These are phyloP conservation scores for Notiomystis cincta DNA, from an alignment of 2,113 vertebrate species.

Conservation along the genomic window DNA sequence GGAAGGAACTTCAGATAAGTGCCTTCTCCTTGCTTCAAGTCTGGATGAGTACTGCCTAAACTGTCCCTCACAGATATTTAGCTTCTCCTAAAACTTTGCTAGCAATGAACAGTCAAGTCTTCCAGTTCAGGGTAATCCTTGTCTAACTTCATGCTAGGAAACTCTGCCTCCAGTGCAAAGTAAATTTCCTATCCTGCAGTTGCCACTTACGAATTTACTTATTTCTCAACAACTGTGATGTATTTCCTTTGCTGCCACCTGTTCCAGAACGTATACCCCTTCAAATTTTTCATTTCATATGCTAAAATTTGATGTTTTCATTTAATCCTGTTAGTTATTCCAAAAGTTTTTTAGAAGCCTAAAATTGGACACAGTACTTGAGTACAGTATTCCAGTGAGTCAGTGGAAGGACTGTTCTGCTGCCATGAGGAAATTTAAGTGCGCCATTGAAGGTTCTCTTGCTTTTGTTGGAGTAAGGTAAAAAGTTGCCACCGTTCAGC, in stretches of 20 bases:
- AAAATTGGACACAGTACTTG: background rate
- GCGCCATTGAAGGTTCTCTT: background rate
- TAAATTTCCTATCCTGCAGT: background rate
- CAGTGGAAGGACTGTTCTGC: background rate
- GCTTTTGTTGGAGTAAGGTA: background rate
- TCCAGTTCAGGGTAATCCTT: background rate
- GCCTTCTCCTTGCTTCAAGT: background rate
- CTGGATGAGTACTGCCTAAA: background rate
- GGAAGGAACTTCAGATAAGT: background rate
- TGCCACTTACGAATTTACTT: background rate
- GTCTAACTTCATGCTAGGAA: background rate
- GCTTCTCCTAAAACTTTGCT: background rate
- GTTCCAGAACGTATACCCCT: background rate
- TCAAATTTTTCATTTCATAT: background rate
- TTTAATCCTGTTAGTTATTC: background rate
- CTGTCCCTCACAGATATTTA: background rate
- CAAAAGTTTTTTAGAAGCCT: background rate
- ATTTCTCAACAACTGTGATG: background rate
- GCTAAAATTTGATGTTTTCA: background rate
- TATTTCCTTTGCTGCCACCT: background rate
- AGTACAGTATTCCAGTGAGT: background rate
- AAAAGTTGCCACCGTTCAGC: background rate
- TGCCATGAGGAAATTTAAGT: background rate
- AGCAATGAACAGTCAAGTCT: background rate
- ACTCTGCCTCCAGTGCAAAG: background rate